A percentile compares a stretch with the other conserved stretches of the same genome.
Conservation (phyloP, 2,888 invertebrate species). For the Timema podura region DNA sequence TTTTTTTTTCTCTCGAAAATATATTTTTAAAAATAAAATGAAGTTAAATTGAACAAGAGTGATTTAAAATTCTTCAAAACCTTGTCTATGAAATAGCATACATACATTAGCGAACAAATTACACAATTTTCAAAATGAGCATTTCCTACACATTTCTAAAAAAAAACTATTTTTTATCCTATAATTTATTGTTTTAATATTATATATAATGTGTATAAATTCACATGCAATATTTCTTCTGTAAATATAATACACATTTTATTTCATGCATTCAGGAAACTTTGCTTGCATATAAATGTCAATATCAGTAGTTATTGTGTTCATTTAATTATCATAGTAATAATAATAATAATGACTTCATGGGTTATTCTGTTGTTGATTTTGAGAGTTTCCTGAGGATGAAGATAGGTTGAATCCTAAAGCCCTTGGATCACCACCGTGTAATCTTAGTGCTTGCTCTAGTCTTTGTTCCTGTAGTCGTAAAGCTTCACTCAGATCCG, state of each 20-base stretch:
- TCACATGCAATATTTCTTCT: slow-evolving; percentile 26
- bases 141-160: slow-evolving; percentile 17
- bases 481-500: slow-evolving; percentile 56
- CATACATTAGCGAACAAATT: slow-evolving; percentile 9
- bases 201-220: slow-evolving; percentile 26
- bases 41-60: slow-evolving; percentile 9
- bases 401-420: slow-evolving; percentile 66
- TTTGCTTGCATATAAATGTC: slow-evolving; percentile 18
- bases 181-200: slow-evolving; percentile 21
- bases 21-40: slow-evolving; percentile 13
- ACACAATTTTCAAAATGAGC: not conserved
- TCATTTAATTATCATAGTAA: slow-evolving; percentile 6
- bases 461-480: slow-evolving; percentile 70
- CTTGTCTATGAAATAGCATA: slow-evolving; percentile 16
- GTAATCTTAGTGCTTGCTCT: slow-evolving; percentile 77
- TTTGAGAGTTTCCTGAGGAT: slow-evolving; percentile 30
- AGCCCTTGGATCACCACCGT: slow-evolving; percentile 69
- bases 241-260: slow-evolving; percentile 2
- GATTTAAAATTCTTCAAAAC: slow-evolving; percentile 16
- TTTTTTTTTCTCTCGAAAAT: slow-evolving; percentile 6
- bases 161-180: slow-evolving; percentile 14
- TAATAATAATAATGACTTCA: slow-evolving; percentile 25
- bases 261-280: slow-evolving; percentile 11
- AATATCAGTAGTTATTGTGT: slow-evolving; percentile 14
- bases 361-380: slow-evolving; percentile 28